Conservation (phyloP, 2,113 vertebrate species). For the Machaerirhynchus nigripectus region DNA sequence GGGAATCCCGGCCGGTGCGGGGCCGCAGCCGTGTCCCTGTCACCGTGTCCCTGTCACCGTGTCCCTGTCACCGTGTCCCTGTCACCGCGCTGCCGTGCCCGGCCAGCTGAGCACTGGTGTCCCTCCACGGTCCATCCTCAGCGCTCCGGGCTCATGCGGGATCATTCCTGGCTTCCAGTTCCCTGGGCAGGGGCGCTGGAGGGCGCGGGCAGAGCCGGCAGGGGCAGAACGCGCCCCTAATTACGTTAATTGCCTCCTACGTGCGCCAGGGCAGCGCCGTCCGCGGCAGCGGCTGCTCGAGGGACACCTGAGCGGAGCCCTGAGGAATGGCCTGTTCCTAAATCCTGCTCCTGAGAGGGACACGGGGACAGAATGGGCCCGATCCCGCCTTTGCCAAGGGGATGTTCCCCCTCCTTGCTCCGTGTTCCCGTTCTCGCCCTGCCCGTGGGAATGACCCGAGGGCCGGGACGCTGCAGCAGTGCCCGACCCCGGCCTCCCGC, state of each 20-base stretch:
- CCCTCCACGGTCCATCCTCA: accelerated
- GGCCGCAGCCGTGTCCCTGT: neutral
- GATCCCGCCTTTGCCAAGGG: accelerated
- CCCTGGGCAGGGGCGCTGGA: neutral
- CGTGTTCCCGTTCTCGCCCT: accelerated
- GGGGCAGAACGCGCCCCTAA: neutral
- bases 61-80: no score
- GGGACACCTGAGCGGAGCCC: neutral
- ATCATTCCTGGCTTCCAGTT: neutral
- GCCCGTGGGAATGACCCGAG: accelerated
- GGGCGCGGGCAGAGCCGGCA: neutral
- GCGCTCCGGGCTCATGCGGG: neutral
- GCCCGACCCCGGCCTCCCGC: no score
- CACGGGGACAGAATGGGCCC: accelerated
- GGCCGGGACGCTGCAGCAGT: accelerated
- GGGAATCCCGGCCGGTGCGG: neutral
- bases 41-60: neutral
- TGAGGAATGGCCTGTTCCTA: accelerated
- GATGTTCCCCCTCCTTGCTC: accelerated
- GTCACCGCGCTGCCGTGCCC: neutral
- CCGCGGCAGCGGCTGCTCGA: neutral
- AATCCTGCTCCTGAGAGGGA: neutral
- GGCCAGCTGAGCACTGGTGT: accelerated
- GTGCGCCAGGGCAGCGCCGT: neutral
- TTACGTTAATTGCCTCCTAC: neutral